Conservation (phyloP, 2,113 vertebrate genomes). For the Phrynosoma blainvillii region DNA sequence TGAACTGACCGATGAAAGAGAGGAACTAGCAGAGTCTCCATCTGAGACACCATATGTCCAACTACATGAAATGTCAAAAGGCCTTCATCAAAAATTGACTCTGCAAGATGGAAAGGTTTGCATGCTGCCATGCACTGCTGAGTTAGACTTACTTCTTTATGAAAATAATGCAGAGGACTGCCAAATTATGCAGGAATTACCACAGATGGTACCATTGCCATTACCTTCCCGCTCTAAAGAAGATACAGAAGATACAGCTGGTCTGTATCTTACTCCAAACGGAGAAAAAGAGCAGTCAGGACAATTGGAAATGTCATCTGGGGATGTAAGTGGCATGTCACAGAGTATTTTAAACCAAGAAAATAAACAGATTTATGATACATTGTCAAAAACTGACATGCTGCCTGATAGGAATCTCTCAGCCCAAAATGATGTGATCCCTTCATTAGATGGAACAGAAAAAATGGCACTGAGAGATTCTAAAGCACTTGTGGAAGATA, state of each 20-base stretch:
- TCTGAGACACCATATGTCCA: constrained; percentile 13
- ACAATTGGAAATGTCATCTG: background rate
- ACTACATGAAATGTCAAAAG: constrained; percentile 49
- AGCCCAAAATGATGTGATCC: background rate
- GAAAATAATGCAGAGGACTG: constrained; percentile 27
- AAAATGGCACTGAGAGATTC: constrained; percentile 18
- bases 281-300: constrained; percentile 26
- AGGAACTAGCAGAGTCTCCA: constrained; percentile 26
- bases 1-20: constrained; percentile 51
- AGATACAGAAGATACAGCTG: background rate
- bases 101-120: constrained; percentile 4
- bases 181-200: constrained; percentile 32
- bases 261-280: background rate
- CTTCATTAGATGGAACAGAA: constrained; percentile 31
- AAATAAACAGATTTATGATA: constrained; percentile 15
- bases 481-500: constrained; percentile 29
- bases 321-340: constrained; percentile 5
- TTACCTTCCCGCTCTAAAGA: constrained; percentile 37
- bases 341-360: constrained; percentile 33
- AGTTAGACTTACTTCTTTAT: constrained; percentile 41
- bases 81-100: constrained; percentile 40
- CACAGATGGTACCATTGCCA: background rate
- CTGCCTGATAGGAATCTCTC: constrained; percentile 37
- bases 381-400: constrained; percentile 35
- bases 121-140: constrained; percentile 40